Evolutionary conservation across 2,113 vertebrate species (phyloP).

Genomic region (Pollachius pollachius): DNA sequence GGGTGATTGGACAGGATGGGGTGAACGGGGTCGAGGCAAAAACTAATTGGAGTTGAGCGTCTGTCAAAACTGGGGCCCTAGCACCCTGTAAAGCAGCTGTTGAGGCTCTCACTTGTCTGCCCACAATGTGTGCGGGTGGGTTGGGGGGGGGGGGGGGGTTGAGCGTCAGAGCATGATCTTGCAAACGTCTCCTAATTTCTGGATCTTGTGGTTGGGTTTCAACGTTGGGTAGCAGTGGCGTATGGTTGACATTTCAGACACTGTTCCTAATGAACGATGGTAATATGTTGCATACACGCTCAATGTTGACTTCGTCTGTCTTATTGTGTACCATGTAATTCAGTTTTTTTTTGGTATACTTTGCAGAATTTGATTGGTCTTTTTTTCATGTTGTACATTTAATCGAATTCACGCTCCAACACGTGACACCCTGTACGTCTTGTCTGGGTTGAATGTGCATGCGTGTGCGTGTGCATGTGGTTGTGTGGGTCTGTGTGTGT

Average conservation of each 20-base stretch:
- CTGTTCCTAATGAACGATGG: no score
- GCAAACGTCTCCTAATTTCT: neutral
- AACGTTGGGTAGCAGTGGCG: no score
- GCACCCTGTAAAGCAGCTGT: slow-evolving; percentile 15
- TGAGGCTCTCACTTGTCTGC: neutral
- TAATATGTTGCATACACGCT: no score
- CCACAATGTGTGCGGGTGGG: neutral
- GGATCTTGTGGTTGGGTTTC: neutral
- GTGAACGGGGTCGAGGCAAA: neutral
- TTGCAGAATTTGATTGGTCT: no score
- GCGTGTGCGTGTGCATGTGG: neutral
- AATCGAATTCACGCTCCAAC: no score
- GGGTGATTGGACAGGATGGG: neutral
- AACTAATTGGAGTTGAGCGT: slow-evolving; percentile 11
- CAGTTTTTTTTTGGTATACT: no score
- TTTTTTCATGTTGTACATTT: no score
- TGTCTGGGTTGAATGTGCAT: neutral
- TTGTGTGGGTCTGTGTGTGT: neutral
- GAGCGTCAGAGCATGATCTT: neutral
- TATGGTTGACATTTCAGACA: no score
- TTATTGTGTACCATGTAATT: no score
- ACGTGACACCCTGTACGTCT: no score
- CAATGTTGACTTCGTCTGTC: no score
- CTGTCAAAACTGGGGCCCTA: neutral
- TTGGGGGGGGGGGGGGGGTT: no score